A percentile compares a stretch with the other conserved stretches of the same genome.
phyloP scores from a whole-genome alignment of 2,113 vertebrate species.

The Corydoras maculifer region DNA sequence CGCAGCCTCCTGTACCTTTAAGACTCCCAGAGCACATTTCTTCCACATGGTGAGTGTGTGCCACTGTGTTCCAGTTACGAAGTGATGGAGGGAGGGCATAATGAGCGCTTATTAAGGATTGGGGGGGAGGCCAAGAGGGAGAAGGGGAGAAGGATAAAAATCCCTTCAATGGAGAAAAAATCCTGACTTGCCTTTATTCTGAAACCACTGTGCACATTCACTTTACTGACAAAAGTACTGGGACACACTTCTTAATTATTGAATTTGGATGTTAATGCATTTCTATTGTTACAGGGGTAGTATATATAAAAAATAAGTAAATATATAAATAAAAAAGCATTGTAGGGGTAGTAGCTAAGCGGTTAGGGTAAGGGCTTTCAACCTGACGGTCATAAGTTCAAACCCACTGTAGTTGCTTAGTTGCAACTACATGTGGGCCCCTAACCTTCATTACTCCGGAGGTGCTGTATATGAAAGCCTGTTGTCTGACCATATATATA shows the following conservation, averaged over 20 bases:
- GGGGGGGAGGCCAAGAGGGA: not conserved
- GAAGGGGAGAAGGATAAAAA: slow-evolving; percentile 17
- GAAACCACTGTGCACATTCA: slow-evolving; percentile 37
- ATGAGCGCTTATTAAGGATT: slow-evolving; percentile 31
- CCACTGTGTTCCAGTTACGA: slow-evolving; percentile 45
- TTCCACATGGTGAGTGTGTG: slow-evolving; percentile 39
- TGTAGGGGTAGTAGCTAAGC: no score
- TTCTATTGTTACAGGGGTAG: no score
- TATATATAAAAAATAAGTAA: no score
- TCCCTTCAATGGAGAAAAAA: slow-evolving; percentile 25
- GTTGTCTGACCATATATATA: no score
- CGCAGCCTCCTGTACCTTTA: slow-evolving; percentile 32
- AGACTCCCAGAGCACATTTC: slow-evolving; percentile 9
- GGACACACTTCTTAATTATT: not conserved
- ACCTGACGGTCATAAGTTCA: no score
- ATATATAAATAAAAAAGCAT: no score
- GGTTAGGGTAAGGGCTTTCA: no score
- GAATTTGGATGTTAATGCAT: no score
- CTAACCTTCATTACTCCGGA: no score
- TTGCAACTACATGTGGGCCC: no score
- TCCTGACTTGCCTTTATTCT: slow-evolving; percentile 47
- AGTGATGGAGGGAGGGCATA: slow-evolving; percentile 23
- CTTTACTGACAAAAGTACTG: not conserved
- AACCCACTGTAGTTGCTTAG: no score
- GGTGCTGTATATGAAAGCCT: no score